A percentile compares a stretch with the other conserved stretches of the same genome.
Evolutionary conservation across 2,797 vertebrate species (phyloP).

Genomic region (Catostomus latipinnis): DNA sequence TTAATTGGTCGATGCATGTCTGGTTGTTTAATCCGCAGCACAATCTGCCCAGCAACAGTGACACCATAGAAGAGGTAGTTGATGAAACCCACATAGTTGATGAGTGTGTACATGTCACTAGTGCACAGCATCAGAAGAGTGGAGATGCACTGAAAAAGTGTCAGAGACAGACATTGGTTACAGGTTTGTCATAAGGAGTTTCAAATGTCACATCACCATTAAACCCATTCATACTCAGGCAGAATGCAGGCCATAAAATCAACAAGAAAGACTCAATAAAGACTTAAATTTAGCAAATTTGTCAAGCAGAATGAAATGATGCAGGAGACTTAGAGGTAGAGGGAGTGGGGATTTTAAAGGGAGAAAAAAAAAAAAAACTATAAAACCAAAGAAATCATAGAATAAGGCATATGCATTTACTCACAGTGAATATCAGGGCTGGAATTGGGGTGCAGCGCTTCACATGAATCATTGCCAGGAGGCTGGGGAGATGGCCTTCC

Average conservation of each 20-base stretch:
- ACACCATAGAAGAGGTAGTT: slow-evolving; percentile 97
- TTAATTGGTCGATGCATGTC: slow-evolving; percentile 87
- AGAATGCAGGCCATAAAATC: background rate
- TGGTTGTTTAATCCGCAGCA: slow-evolving; percentile 86
- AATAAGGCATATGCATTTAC: slow-evolving; percentile 45
- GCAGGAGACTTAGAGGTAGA: background rate
- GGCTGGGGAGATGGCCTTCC: slow-evolving; percentile 91
- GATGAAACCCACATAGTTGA: slow-evolving; percentile 96
- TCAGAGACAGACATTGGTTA: background rate
- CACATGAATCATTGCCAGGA: slow-evolving; percentile 93
- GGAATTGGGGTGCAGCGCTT: slow-evolving; percentile 92
- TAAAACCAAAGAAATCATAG: no score
- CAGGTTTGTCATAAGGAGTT: background rate
- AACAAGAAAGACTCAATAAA: background rate
- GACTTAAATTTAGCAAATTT: background rate
- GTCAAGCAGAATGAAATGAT: background rate
- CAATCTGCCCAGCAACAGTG: slow-evolving; percentile 91
- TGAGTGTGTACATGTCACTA: slow-evolving; percentile 95
- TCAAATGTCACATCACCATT: background rate
- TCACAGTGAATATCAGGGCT: slow-evolving; percentile 91
- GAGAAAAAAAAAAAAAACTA: no score
- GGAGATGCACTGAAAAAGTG: slow-evolving; percentile 83
- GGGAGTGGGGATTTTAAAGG: background rate
- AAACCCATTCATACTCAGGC: background rate
- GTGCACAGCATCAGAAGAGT: slow-evolving; percentile 94